These are phyloP conservation scores for Trichonephila clavipes DNA, from an alignment of 1,140 invertebrate genomes.

Conservation along the genomic window DNA sequence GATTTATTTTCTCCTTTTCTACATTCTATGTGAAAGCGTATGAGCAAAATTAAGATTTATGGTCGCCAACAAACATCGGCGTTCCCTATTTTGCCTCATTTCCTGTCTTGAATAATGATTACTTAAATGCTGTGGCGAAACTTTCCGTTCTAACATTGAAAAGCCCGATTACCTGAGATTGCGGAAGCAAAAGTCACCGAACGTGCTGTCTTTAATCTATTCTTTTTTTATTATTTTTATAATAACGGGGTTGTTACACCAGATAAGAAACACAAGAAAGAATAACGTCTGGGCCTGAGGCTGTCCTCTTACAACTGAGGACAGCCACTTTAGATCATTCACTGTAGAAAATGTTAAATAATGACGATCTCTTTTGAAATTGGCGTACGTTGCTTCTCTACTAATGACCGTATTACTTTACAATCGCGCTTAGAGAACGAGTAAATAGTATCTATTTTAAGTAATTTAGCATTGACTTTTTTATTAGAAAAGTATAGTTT, in stretches of 20 bases:
- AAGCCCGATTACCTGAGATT: not conserved
- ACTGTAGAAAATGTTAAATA: not conserved
- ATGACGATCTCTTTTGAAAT: too few species aligned
- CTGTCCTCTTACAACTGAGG: not conserved
- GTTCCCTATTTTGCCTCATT: not conserved
- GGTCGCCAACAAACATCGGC: too few species aligned
- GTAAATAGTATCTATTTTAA: too few species aligned
- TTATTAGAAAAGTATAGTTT: too few species aligned
- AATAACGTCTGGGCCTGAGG: not conserved
- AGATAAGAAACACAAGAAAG: not conserved
- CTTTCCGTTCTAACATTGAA: not conserved
- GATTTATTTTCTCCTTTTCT: too few species aligned
- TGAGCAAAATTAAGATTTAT: too few species aligned
- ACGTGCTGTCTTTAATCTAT: not conserved
- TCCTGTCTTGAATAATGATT: constrained; percentile 13
- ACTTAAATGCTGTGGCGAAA: not conserved
- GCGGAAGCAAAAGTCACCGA: constrained; percentile 29
- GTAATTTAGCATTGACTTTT: too few species aligned
- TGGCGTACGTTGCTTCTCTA: too few species aligned
- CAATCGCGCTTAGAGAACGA: too few species aligned
- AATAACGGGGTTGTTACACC: constrained; percentile 42
- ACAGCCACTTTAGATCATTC: not conserved
- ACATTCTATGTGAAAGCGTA: too few species aligned
- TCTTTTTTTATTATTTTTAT: not conserved
- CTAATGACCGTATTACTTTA: too few species aligned